A percentile compares a stretch with the other conserved stretches of the same genome.
Conservation (phyloP, 2,888 invertebrate genomes). For the Xanthia togata region DNA sequence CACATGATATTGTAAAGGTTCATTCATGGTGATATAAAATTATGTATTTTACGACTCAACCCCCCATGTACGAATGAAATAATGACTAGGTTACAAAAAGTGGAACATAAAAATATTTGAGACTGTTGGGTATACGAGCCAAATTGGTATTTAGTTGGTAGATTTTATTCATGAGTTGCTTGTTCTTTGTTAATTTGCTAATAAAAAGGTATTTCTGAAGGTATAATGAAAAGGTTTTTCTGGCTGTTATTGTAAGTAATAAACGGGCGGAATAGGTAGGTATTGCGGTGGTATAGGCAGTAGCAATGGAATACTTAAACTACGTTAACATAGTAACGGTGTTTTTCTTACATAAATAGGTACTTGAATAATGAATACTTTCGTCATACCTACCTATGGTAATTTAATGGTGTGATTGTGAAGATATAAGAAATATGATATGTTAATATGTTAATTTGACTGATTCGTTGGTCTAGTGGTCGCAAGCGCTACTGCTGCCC, state of each 20-base stretch:
- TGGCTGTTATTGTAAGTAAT: neutral
- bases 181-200: neutral
- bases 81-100: conserved; percentile 28
- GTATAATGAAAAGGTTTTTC: neutral
- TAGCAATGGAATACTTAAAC: neutral
- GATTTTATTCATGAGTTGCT: neutral
- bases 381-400: conserved; percentile 4
- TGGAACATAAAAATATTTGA: neutral
- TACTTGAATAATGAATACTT: neutral
- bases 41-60: conserved; percentile 29
- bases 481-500: too few relatives aligned
- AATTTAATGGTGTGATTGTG: conserved; percentile 2
- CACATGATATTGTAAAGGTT: conserved; percentile 24
- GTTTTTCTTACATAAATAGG: neutral
- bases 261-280: neutral
- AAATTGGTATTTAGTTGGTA: neutral
- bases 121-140: neutral
- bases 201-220: neutral
- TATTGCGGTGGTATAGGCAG: too few relatives aligned
- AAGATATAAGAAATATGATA: neutral
- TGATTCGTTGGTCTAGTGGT: too few relatives aligned
- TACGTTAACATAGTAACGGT: neutral
- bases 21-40: conserved; percentile 44
- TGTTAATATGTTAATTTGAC: too few relatives aligned
- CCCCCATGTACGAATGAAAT: neutral